These are phyloP conservation scores for Streblospio benedicti DNA, from an alignment of 1,140 invertebrate genomes.

Conservation along the genomic window DNA sequence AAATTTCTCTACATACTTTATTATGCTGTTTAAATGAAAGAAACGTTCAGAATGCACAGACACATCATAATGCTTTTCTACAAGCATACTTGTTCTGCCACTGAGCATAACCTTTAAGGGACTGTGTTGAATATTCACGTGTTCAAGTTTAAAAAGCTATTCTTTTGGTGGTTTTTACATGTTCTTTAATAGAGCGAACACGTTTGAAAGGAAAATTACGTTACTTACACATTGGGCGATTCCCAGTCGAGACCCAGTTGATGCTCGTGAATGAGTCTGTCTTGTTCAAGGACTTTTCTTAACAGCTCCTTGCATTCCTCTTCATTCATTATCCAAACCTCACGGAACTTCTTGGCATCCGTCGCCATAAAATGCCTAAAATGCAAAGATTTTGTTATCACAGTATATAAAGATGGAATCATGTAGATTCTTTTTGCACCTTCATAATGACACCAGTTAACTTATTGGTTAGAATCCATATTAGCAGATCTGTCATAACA, in stretches of 20 bases:
- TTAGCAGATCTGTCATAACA: not conserved
- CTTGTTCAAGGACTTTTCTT: slow-evolving; percentile 53
- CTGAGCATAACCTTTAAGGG: too few relatives aligned
- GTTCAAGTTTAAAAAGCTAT: not conserved
- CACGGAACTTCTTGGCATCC: slow-evolving; percentile 52
- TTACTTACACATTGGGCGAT: slow-evolving; percentile 7
- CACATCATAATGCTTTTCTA: too few relatives aligned
- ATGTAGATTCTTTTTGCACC: too few relatives aligned
- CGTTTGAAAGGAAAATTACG: not conserved
- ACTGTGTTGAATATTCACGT: too few relatives aligned
- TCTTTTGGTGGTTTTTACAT: too few relatives aligned
- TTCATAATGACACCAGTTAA: too few relatives aligned
- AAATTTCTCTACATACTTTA: too few relatives aligned
- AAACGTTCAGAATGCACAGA: too few relatives aligned
- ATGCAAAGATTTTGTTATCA: slow-evolving; percentile 59
- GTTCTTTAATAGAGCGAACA: not conserved
- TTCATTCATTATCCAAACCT: slow-evolving; percentile 64
- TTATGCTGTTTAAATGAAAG: too few relatives aligned
- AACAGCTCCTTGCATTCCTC: slow-evolving; percentile 53
- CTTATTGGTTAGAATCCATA: too few relatives aligned
- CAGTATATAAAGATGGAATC: not conserved
- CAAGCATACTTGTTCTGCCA: too few relatives aligned
- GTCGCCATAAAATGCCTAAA: slow-evolving; percentile 56
- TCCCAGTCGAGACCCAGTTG: slow-evolving; percentile 59
- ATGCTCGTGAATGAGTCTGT: slow-evolving; percentile 60